These are phyloP conservation scores for Anolis carolinensis DNA, from an alignment of 2,113 vertebrate genomes.

Conservation along the genomic window DNA sequence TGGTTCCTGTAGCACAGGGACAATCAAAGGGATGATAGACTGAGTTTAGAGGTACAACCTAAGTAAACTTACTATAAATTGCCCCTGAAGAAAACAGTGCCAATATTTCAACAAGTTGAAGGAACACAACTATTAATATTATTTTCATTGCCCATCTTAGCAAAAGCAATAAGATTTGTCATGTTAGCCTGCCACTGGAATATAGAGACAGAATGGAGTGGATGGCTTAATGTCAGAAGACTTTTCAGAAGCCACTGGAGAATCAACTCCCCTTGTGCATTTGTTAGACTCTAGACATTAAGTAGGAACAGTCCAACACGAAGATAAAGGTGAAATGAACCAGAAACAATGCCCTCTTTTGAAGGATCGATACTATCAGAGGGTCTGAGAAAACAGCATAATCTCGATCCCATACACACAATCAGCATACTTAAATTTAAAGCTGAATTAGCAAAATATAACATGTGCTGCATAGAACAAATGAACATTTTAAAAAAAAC, in stretches of 20 bases:
- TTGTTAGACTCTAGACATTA: neutral
- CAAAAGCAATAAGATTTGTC: neutral
- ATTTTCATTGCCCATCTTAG: neutral
- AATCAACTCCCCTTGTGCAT: neutral
- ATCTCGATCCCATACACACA: neutral
- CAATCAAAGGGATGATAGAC: neutral
- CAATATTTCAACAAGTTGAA: neutral
- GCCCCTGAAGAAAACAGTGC: neutral
- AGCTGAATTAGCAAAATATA: neutral
- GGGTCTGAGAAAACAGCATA: neutral
- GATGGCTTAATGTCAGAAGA: neutral
- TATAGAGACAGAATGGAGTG: neutral
- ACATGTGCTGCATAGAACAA: neutral
- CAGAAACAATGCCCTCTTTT: neutral
- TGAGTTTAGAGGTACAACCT: neutral
- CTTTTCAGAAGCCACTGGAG: neutral
- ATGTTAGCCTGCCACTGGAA: neutral
- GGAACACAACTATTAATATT: neutral
- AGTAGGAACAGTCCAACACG: neutral
- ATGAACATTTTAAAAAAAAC: neutral
- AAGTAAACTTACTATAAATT: neutral
- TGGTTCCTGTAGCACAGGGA: slow-evolving; percentile 81
- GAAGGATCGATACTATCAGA: neutral
- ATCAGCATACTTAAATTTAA: neutral
- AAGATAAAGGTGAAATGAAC: neutral